Conservation (phyloP, 2,797 vertebrate species). For the Semaprochilodus insignis region DNA sequence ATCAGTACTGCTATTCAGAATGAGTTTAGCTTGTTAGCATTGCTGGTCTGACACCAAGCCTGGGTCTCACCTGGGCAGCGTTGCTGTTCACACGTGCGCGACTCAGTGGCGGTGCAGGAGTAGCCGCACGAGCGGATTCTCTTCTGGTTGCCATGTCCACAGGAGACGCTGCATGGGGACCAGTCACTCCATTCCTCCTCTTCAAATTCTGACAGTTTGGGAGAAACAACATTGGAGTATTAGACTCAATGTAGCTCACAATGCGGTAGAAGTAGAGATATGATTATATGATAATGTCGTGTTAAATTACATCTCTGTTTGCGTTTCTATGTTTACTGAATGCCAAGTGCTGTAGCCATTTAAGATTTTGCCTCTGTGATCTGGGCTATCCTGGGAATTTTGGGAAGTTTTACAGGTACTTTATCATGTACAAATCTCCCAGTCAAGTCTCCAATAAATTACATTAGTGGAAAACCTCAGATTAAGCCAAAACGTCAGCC, state of each 20-base stretch:
- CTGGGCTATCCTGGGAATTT: too few relatives aligned
- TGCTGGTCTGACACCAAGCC: too few relatives aligned
- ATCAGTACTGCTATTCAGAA: background rate
- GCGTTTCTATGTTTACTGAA: too few relatives aligned
- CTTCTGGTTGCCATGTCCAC: conserved; percentile 79
- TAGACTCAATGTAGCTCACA: background rate
- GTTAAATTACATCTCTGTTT: too few relatives aligned
- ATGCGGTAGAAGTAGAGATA: background rate
- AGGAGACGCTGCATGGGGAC: conserved; percentile 83
- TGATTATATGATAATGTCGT: too few relatives aligned
- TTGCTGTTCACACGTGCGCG: conserved; percentile 74
- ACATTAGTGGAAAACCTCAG: too few relatives aligned
- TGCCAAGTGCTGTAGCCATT: too few relatives aligned
- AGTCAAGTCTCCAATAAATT: too few relatives aligned
- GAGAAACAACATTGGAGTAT: background rate
- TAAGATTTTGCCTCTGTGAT: too few relatives aligned
- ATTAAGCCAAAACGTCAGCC: too few relatives aligned
- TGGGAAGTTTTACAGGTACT: too few relatives aligned
- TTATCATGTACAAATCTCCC: too few relatives aligned
- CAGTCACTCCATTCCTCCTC: conserved; percentile 83
- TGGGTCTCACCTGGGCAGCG: conserved; percentile 77
- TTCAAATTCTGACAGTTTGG: conserved; percentile 73
- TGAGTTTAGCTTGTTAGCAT: background rate
- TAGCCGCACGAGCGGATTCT: conserved; percentile 82
- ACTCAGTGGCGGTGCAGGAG: conserved; percentile 79